Conservation (phyloP, 2,113 vertebrate species). For the Okapia johnstoni region DNA sequence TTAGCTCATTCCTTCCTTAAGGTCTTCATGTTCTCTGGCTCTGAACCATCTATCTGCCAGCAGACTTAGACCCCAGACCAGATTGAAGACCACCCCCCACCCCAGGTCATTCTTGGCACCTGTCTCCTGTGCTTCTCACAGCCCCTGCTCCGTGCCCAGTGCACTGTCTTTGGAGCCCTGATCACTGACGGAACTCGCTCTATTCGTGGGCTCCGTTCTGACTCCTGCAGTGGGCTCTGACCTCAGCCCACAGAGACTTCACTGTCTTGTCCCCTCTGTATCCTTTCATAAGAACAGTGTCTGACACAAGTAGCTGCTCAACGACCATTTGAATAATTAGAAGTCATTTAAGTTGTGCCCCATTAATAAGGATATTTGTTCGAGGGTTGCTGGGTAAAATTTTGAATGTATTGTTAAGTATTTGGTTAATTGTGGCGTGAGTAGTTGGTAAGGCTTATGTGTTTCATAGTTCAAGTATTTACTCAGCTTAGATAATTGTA, state of each 20-base stretch:
- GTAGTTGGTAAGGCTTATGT: background rate
- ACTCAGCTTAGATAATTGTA: background rate
- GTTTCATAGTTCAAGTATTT: background rate
- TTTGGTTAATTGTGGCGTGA: background rate
- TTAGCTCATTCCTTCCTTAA: background rate
- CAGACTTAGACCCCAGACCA: too few species aligned
- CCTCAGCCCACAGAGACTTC: background rate
- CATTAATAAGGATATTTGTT: background rate
- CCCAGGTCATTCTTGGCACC: background rate
- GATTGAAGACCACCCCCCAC: background rate
- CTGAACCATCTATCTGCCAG: background rate
- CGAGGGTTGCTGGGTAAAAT: background rate
- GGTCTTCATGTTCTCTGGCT: background rate
- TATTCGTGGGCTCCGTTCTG: background rate
- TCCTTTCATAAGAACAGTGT: background rate
- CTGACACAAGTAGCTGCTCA: background rate
- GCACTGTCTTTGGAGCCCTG: background rate
- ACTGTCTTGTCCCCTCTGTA: background rate
- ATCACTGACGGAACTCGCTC: background rate
- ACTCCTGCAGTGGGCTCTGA: background rate
- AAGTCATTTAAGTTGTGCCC: background rate
- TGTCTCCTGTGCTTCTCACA: background rate
- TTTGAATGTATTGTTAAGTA: background rate
- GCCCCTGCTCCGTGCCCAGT: background rate
- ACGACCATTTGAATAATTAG: background rate